Percentiles rank a stretch among this genome's conserved stretches.
These are phyloP conservation scores for Etheostoma cragini DNA, from an alignment of 2,113 vertebrate genomes.

Conservation along the genomic window DNA sequence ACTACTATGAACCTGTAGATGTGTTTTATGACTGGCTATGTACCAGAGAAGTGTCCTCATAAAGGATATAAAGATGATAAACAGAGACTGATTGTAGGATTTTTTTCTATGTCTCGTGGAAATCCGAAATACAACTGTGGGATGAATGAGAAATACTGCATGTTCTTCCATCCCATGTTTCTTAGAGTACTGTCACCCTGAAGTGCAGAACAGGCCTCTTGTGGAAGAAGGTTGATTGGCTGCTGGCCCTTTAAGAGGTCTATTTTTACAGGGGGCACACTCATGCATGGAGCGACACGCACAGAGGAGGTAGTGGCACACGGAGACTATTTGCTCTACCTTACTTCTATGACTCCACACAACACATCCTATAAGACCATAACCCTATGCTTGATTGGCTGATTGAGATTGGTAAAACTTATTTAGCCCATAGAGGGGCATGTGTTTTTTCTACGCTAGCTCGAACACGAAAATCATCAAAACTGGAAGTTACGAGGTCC, in stretches of 20 bases:
- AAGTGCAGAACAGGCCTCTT: constrained; percentile 70
- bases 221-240: constrained; percentile 73
- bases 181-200: constrained; percentile 64
- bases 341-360: constrained; percentile 73
- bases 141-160: constrained; percentile 42
- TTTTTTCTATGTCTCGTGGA: constrained; percentile 9
- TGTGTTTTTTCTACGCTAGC: constrained; percentile 20
- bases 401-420: constrained; percentile 30
- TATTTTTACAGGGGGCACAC: constrained; percentile 85
- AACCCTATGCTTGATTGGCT: constrained; percentile 36
- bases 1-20: constrained; percentile 10
- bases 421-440: constrained; percentile 15
- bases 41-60: constrained; percentile 15
- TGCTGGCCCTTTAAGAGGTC: constrained; percentile 84
- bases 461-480: constrained; percentile 31
- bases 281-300: constrained; percentile 80
- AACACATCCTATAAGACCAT: constrained; percentile 62
- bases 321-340: constrained; percentile 68
- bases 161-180: constrained; percentile 52
- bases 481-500: constrained; percentile 49
- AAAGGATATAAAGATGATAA: constrained; percentile 40
- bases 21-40: not conserved
- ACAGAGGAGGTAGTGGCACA: constrained; percentile 77
- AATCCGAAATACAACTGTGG: constrained; percentile 25
- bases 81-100: constrained; percentile 12